These are phyloP conservation scores for Epirrhoe tristata DNA, from an alignment of 2,888 invertebrate species.

Conservation along the genomic window DNA sequence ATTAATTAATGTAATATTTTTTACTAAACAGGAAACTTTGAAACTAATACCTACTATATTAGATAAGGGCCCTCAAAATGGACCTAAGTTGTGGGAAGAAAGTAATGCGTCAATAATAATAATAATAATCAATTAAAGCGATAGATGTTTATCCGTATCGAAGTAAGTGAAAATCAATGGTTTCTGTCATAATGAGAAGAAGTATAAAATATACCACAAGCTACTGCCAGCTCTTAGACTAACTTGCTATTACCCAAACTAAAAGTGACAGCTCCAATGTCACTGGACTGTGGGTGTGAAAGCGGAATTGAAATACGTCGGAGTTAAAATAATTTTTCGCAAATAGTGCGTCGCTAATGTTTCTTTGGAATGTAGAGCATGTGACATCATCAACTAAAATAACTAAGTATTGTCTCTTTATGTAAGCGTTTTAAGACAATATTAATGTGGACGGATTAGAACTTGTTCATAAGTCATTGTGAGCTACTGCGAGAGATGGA, in stretches of 20 bases:
- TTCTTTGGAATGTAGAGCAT: slow-evolving; percentile 57
- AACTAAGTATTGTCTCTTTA: slow-evolving; percentile 45
- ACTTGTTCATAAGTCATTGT: background rate
- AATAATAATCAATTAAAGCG: too few relatives aligned
- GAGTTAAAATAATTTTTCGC: slow-evolving; percentile 52
- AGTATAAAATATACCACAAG: background rate
- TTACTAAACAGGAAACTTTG: too few relatives aligned
- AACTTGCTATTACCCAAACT: slow-evolving; percentile 48
- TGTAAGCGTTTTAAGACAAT: slow-evolving; percentile 20
- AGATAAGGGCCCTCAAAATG: too few relatives aligned
- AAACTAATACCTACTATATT: too few relatives aligned
- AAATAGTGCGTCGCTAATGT: slow-evolving; percentile 50
- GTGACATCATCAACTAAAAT: slow-evolving; percentile 40
- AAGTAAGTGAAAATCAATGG: too few relatives aligned
- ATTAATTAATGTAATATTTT: too few relatives aligned
- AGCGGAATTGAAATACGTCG: slow-evolving; percentile 57
- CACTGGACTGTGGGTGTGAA: slow-evolving; percentile 43
- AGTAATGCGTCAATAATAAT: too few relatives aligned
- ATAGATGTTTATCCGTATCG: too few relatives aligned
- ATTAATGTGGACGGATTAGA: slow-evolving; percentile 14
- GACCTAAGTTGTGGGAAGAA: too few relatives aligned
- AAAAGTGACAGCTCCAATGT: slow-evolving; percentile 34
- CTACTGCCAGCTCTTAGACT: too few relatives aligned
- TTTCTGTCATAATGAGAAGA: too few relatives aligned
- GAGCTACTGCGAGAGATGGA: background rate